Evolutionary conservation across 23 tunicate species (phyloP), one percentile per base, ranked within the genome.

Genomic region (Pegea sp.): DNA sequence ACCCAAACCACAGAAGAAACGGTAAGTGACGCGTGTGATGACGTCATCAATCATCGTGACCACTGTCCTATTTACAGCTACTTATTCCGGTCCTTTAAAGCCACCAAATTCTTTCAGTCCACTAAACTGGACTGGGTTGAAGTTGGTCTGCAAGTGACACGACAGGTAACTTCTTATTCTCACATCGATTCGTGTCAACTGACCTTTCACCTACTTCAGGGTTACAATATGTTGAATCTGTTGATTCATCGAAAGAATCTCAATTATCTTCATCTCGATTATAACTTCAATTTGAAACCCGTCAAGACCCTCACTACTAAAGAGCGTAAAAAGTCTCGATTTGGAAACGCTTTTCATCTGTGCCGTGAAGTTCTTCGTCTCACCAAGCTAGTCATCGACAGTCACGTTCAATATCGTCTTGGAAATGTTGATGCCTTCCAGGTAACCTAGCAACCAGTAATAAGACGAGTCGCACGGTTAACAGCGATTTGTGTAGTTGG

Each of bases 51-150:
- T n/a, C n/a, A n/a, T n/a, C n/a, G n/a, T n/a, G n/a, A n/a, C n/a
- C n/a, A n/a, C n/a, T n/a, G n/a, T n/a, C n/a, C n/a, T n/a, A n/a
- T 52, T 62, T 57, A 1, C 56, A 80, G 96, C 53, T 87, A 87
- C 62, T 43, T 89, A 67, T 89, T 89, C 67, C 80, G 98, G 7
- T 77, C 98, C 13, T 89, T 89, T 64, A 89, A 89, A 52, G 98
- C 98, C 20, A 89, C 98, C 21, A 89, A 89, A 59, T 89, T 89
- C 52, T 89, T 89, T 71, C 98, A 89, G 34, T 76, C 98, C 4
- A 89, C 98, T 18, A 77, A 89, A 53, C 63, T 89, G 3, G 98
- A 89, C 43, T 89, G 98, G 98, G 98, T 89, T 26, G 98, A 89
- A 62, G 98, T 71, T 57, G 98, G 90, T 18, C 51, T 89, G 31